These are phyloP conservation scores for Steinernema scapterisci DNA, from an alignment of 2,888 invertebrate genomes.

Conservation along the genomic window DNA sequence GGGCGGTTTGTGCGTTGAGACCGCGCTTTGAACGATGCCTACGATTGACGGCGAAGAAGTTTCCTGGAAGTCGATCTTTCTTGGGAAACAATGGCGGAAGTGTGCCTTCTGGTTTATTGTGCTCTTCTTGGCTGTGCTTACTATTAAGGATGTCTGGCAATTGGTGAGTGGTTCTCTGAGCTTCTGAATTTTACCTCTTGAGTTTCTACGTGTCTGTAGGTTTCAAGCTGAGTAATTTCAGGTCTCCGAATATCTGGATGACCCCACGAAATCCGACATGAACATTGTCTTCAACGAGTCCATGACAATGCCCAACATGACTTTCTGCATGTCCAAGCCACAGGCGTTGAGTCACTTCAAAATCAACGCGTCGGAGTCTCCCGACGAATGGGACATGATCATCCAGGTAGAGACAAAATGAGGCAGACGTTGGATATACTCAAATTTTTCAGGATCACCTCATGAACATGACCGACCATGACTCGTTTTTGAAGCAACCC, in stretches of 20 bases:
- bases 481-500: slow-evolving; percentile 51
- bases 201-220: background rate
- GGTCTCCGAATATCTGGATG: slow-evolving; percentile 53
- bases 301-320: slow-evolving; percentile 64
- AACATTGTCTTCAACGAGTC: slow-evolving; percentile 63
- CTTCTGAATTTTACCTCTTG: background rate
- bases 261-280: slow-evolving; percentile 60
- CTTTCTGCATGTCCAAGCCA: slow-evolving; percentile 62
- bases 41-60: slow-evolving; percentile 7
- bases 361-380: slow-evolving; percentile 51
- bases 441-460: slow-evolving; percentile 48
- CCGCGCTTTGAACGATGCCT: slow-evolving; percentile 7
- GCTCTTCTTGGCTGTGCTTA: slow-evolving; percentile 57
- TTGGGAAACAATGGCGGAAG: slow-evolving; percentile 40
- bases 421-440: background rate
- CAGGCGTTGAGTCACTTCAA: slow-evolving; percentile 63
- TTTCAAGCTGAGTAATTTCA: slow-evolving; percentile 35
- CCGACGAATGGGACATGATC: slow-evolving; percentile 55
- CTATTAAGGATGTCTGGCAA: slow-evolving; percentile 56
- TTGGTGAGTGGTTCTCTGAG: slow-evolving; percentile 45
- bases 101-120: slow-evolving; percentile 61
- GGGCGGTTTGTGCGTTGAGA: too few species aligned
- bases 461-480: slow-evolving; percentile 56
- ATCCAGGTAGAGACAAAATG: slow-evolving; percentile 44
- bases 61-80: slow-evolving; percentile 16